Percentiles rank a stretch among this genome's conserved stretches.
Evolutionary conservation across 2,888 invertebrate species (phyloP).

Genomic region (Pseudococcus jackbeardsleyi): DNA sequence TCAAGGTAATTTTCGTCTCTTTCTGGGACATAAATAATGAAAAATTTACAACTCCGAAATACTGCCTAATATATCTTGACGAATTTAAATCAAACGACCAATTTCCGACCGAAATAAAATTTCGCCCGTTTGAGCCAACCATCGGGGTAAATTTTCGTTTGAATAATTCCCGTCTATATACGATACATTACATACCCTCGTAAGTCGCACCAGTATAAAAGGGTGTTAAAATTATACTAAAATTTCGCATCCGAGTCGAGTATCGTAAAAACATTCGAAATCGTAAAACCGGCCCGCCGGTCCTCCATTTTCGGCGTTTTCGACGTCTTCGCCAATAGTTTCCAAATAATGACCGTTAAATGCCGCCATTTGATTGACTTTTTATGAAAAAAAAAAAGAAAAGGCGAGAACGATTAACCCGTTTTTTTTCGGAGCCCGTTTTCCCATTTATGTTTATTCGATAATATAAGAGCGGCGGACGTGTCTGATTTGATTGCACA

Average conservation of each 20-base stretch:
- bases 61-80: not conserved
- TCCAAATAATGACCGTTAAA: constrained; percentile 36
- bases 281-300: not conserved
- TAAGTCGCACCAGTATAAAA: not conserved
- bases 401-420: constrained; percentile 11
- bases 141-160: not conserved
- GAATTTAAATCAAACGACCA: constrained; percentile 6
- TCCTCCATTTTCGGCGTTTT: constrained; percentile 2
- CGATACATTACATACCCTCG: not conserved
- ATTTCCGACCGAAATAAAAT: not conserved
- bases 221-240: constrained; percentile 38
- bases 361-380: constrained; percentile 27
- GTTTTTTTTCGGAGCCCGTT: not conserved
- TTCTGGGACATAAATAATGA: not conserved
- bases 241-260: not conserved
- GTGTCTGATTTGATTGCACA: not conserved
- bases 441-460: not conserved
- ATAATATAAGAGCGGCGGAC: not conserved
- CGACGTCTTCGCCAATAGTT: constrained; percentile 35
- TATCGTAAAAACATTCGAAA: constrained; percentile 1
- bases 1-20: not conserved
- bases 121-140: not conserved
- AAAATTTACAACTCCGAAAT: not conserved
- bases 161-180: not conserved
- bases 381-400: constrained; percentile 8